phyloP scores from a whole-genome alignment of 2,113 vertebrate species.

The Chrysemys picta region DNA sequence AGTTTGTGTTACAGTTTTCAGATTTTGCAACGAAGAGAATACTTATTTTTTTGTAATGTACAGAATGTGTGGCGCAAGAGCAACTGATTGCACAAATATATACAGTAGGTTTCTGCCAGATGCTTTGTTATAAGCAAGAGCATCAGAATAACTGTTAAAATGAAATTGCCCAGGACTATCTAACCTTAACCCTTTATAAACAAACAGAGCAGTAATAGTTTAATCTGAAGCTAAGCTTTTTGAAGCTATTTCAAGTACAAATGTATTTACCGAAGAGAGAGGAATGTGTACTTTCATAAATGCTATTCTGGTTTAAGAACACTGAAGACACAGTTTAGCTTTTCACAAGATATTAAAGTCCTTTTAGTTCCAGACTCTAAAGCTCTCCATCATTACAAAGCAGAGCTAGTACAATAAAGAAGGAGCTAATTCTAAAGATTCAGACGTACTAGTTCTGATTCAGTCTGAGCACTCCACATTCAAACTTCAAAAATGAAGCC shows the following conservation, averaged over 20 bases:
- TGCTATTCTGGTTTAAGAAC: slow-evolving; percentile 36
- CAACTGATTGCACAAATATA: slow-evolving; percentile 13
- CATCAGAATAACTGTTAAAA: slow-evolving; percentile 30
- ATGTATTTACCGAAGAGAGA: slow-evolving; percentile 44
- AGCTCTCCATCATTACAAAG: slow-evolving; percentile 57
- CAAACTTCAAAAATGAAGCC: slow-evolving; percentile 74
- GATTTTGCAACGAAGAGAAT: slow-evolving; percentile 11
- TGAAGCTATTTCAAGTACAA: slow-evolving; percentile 15
- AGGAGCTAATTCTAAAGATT: slow-evolving; percentile 73
- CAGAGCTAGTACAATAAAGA: slow-evolving; percentile 40
- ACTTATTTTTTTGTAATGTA: neutral
- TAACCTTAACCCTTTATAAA: neutral
- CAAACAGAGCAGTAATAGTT: slow-evolving; percentile 1
- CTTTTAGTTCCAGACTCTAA: slow-evolving; percentile 52
- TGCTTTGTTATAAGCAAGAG: neutral
- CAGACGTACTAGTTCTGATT: slow-evolving; percentile 67
- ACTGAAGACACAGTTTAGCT: slow-evolving; percentile 12
- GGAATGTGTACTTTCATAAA: slow-evolving; percentile 5
- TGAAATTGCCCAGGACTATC: neutral
- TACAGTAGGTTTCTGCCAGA: neutral
- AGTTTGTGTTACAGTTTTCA: slow-evolving; percentile 56
- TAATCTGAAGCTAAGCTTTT: slow-evolving; percentile 19
- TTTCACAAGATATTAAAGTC: slow-evolving; percentile 50
- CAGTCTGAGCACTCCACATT: slow-evolving; percentile 70
- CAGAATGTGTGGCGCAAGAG: slow-evolving; percentile 3